These are phyloP conservation scores for Nephrotoma flavescens DNA, from an alignment of 2,888 invertebrate species.

Conservation along the genomic window DNA sequence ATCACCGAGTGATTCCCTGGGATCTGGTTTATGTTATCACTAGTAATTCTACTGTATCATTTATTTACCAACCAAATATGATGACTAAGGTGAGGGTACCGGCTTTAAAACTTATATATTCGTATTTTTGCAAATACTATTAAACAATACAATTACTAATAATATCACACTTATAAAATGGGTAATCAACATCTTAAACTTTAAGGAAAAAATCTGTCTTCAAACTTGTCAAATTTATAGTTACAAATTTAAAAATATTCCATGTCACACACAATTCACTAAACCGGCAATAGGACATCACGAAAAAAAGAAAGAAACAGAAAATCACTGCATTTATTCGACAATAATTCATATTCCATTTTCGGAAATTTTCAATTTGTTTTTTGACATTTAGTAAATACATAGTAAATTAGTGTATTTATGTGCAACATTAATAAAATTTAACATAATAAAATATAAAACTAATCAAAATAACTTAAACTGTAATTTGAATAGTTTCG, in stretches of 20 bases:
- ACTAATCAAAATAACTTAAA: no score
- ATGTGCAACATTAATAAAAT: no score
- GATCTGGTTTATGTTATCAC: neutral
- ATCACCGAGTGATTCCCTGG: no score
- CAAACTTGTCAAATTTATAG: neutral
- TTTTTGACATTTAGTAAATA: no score
- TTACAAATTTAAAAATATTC: neutral
- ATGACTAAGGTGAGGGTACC: slow-evolving; percentile 12
- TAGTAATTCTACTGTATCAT: neutral
- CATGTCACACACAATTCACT: neutral
- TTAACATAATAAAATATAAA: no score
- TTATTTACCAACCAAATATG: slow-evolving; percentile 14
- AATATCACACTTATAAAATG: neutral
- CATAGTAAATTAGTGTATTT: no score
- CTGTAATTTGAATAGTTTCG: no score
- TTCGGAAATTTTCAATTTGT: no score
- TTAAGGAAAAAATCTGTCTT: neutral
- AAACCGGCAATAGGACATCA: no score
- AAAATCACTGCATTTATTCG: no score
- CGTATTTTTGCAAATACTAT: neutral
- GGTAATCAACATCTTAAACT: neutral
- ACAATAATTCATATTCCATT: no score
- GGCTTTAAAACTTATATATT: slow-evolving; percentile 8
- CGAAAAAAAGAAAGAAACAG: no score
- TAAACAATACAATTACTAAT: neutral